A percentile compares a stretch with the other conserved stretches of the same genome.
phyloP scores from a whole-genome alignment of 2,888 invertebrate species.

The Drosophila longiperda region DNA sequence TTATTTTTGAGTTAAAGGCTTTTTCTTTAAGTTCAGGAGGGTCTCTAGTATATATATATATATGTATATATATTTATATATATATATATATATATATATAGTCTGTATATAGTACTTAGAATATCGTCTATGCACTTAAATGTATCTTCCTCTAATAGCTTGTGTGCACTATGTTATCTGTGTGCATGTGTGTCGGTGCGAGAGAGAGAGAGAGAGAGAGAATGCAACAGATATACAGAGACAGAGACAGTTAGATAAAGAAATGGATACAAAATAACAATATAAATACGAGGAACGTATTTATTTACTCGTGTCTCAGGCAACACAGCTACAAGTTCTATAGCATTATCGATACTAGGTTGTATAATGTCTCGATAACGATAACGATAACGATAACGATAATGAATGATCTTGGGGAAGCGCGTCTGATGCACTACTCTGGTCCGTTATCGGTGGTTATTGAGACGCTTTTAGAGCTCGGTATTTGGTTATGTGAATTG shows the following conservation, averaged over 20 bases:
- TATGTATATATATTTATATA: slow-evolving; percentile 1
- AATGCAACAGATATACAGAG: background rate
- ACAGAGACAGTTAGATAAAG: slow-evolving; percentile 2
- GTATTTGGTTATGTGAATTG: slow-evolving; percentile 8
- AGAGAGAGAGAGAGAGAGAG: background rate
- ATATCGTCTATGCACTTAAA: slow-evolving; percentile 53
- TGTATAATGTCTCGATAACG: slow-evolving; percentile 36
- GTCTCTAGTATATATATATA: slow-evolving; percentile 43
- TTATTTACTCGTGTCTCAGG: slow-evolving; percentile 22
- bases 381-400: slow-evolving; percentile 54
- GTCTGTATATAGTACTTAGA: slow-evolving; percentile 40
- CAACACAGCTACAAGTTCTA: slow-evolving; percentile 31
- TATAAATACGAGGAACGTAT: background rate
- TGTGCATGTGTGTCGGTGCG: slow-evolving; percentile 5
- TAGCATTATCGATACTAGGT: background rate
- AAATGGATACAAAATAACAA: background rate
- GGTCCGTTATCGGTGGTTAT: slow-evolving; percentile 68
- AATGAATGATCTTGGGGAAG: slow-evolving; percentile 30
- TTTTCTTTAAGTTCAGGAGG: slow-evolving; percentile 66
- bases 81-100: slow-evolving; percentile 10
- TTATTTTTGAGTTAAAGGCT: slow-evolving; percentile 75
- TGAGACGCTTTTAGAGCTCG: slow-evolving; percentile 43
- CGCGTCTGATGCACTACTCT: slow-evolving; percentile 56
- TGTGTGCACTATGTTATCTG: slow-evolving; percentile 24
- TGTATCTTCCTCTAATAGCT: slow-evolving; percentile 38